These are phyloP conservation scores for Gopherus flavomarginatus DNA, from an alignment of 2,113 vertebrate genomes.

Conservation along the genomic window DNA sequence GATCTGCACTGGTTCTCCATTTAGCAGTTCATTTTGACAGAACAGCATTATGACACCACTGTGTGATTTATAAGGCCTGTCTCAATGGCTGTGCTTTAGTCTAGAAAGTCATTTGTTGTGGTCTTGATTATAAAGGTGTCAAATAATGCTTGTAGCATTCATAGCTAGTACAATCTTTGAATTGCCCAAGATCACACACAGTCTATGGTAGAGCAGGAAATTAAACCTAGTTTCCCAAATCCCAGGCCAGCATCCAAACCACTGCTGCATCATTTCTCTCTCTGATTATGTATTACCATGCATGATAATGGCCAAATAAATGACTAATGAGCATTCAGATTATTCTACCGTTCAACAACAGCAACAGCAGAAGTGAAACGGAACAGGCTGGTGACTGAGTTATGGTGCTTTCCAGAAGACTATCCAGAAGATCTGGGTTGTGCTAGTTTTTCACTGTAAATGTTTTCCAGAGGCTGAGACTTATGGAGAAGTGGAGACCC, in stretches of 20 bases:
- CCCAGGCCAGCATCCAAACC: neutral
- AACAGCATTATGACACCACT: neutral
- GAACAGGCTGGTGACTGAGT: neutral
- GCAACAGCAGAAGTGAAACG: neutral
- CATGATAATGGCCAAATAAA: neutral
- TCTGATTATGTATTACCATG: neutral
- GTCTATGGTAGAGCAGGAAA: neutral
- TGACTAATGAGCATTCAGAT: neutral
- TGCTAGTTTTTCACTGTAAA: neutral
- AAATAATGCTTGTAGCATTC: neutral
- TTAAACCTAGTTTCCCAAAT: neutral
- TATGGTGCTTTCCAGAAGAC: neutral
- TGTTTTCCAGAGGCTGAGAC: neutral
- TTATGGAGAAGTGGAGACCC: neutral
- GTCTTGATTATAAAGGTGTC: neutral
- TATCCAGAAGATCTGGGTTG: neutral
- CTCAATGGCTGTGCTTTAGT: accelerated
- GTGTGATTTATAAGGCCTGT: neutral
- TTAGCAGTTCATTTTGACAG: neutral
- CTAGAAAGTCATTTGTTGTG: neutral
- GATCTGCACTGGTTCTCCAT: neutral
- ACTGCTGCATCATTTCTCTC: neutral
- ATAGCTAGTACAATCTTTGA: neutral
- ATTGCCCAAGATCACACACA: neutral
- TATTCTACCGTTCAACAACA: neutral